Evolutionary conservation across 2,113 vertebrate genomes (phyloP).

Genomic region (Noturus placidus): DNA sequence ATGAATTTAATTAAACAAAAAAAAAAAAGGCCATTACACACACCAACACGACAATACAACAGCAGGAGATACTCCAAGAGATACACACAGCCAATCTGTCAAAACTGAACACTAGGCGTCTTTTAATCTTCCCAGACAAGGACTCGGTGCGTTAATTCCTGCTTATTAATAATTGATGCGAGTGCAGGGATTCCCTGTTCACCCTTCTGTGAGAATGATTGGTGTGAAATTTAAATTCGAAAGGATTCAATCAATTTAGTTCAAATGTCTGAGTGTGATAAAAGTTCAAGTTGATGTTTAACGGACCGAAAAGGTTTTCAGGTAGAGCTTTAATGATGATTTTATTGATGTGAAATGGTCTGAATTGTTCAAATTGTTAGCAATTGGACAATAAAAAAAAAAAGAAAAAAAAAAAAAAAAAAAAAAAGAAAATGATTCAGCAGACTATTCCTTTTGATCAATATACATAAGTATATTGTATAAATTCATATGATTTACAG

Average conservation of each 20-base stretch:
- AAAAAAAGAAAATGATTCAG: background rate
- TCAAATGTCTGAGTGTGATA: background rate
- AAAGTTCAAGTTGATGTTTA: background rate
- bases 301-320: background rate
- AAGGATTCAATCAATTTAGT: background rate
- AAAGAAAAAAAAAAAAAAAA: background rate
- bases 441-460: background rate
- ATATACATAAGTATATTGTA: background rate
- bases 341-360: background rate
- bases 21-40: background rate
- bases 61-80: background rate
- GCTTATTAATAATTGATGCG: conserved; percentile 11
- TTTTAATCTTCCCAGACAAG: conserved; percentile 6
- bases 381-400: background rate
- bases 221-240: background rate
- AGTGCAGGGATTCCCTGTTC: conserved; percentile 6
- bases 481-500: background rate
- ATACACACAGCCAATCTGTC: background rate
- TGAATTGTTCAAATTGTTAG: background rate
- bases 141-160: conserved; percentile 11
- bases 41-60: background rate
- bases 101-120: background rate
- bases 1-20: background rate
- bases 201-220: background rate
- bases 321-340: background rate